Evolutionary conservation across 2,888 invertebrate genomes (phyloP), one percentile per base, ranked within the genome.

Genomic region (Heliconius aoede): DNA sequence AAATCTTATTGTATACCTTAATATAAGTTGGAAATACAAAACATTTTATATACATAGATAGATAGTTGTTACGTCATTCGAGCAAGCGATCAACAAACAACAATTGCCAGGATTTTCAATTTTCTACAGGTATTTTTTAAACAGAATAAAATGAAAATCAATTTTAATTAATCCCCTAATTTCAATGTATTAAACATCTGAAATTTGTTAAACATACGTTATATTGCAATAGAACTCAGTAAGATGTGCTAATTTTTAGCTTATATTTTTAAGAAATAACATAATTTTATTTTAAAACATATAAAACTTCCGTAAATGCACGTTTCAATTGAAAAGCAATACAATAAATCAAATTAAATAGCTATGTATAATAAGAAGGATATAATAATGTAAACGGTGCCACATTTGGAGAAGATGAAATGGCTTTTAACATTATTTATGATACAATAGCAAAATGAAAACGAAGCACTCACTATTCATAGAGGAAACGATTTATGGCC

Each of bases 401-500:
- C 55, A 32, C 32, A 55, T n/a, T 55, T 55, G 30, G 55, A 55
- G n/a, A 69, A 55, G 55, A 69, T 55, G 69, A 30, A 69, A 32
- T n/a, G 15, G 69, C 69, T 69, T 51, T 55, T 30, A 55, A 55
- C 13, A 55, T 69, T 55, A 55, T 69, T 69, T 69, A 69, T 69
- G 55, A 55, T 51, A 69, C 69, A 69, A 69, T 30, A 69, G n/a
- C n/a, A 69, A 24, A 55, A 69, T 51, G 32, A 51, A 69, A 68
- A 51, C n/a, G 24, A 55, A 32, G 4, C 55, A 8, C 24, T 55
- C 55, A 32, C 30, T 30, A 69, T 32, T 69, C 7, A 30, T 3
- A 51, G 30, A 69, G 15, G 8, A 15, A 30, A 55, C 51, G 30
- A 55, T 30, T 7, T 69, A 21, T 28, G 7, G 5, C 13, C 46